Base-by-base conservation (phyloP, 2,797 vertebrate species). In the Hozukius guyotensis region DNA sequence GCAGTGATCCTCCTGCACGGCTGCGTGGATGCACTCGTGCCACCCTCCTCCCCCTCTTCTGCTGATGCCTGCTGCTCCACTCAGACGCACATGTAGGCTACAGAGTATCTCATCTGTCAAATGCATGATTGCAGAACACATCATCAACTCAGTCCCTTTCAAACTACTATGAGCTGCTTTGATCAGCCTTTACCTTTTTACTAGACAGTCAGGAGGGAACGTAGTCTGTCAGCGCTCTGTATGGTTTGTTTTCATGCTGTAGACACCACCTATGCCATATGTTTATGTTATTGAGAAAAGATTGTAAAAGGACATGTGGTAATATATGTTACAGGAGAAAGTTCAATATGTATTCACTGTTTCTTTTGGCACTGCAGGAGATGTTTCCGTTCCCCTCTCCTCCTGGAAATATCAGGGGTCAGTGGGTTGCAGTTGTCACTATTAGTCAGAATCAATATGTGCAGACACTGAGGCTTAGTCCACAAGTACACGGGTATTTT, bases 21-120 rank as follows among this genome's bases (percentile, higher is more conserved):
- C 86, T 84, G 77, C 32, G 34, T 78, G 63, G 70, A 81, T 72
- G 78, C 56, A 3, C 75, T 68, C 25, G 8, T 79, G 78, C 86
- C 76, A 24, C 63, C 72, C 61, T 9, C 70, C 66, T 9, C 56
- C 66, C 67, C 24, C 69, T 18, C 25, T 32, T 77, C 66, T 8
- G 8, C 88, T 76, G 84, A 89, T 80, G 84, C 90, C 89, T 87
- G 82, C 91, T 89, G 89, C 86, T 85, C 83, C 88, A 78, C 90
- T 84, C 82, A 84, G 80, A 79, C 77, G 70, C 84, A 89, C 82
- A 88, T 88, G 88, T 82, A 89, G 86, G 82, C 77, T 87, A 72
- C 78, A 65, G 74, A 84, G 68, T 79, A 84, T 79, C 88, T 92
- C 91, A 88, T 92, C 89, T 89, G 87, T 90, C 87, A 82, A 81